phyloP scores from a whole-genome alignment of 2,888 invertebrate species.

The Patella ulyssiponensis region DNA sequence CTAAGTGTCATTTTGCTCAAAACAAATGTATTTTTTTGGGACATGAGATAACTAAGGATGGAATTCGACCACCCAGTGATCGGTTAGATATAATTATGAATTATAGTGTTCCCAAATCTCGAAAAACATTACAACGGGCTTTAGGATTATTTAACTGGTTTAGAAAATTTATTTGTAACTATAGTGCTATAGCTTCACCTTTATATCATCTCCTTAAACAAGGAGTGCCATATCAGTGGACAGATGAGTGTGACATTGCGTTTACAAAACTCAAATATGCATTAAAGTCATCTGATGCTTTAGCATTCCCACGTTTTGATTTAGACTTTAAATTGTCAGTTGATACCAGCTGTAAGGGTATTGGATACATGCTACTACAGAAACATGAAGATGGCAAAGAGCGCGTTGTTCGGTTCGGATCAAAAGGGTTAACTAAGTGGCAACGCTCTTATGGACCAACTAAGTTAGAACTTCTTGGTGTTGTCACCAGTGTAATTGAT shows the following conservation, averaged over 20 bases:
- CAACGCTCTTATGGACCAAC: conserved; percentile 22
- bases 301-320: conserved; percentile 28
- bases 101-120: conserved; percentile 20
- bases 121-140: conserved; percentile 29
- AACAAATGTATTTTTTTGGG: conserved; percentile 27
- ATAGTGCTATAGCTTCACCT: conserved; percentile 24
- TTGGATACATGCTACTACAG: conserved; percentile 16
- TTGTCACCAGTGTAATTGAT: conserved; percentile 25
- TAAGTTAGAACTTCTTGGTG: conserved; percentile 23
- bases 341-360: conserved; percentile 22
- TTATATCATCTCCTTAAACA: conserved; percentile 21
- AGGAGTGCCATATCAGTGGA: conserved; percentile 23
- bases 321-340: conserved; percentile 27
- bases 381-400: conserved; percentile 7
- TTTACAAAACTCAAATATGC: conserved; percentile 16
- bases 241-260: conserved; percentile 12
- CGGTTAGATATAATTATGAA: conserved; percentile 15
- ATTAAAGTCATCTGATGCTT: conserved; percentile 20
- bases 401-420: background rate
- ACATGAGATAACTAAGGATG: conserved; percentile 27
- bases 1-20: conserved; percentile 30
- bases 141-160: conserved; percentile 37
- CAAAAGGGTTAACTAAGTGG: conserved; percentile 10
- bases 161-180: conserved; percentile 32
- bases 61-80: conserved; percentile 24